These are phyloP conservation scores for Amphiduros pacificus DNA, from an alignment of 2,888 invertebrate genomes.

Conservation along the genomic window DNA sequence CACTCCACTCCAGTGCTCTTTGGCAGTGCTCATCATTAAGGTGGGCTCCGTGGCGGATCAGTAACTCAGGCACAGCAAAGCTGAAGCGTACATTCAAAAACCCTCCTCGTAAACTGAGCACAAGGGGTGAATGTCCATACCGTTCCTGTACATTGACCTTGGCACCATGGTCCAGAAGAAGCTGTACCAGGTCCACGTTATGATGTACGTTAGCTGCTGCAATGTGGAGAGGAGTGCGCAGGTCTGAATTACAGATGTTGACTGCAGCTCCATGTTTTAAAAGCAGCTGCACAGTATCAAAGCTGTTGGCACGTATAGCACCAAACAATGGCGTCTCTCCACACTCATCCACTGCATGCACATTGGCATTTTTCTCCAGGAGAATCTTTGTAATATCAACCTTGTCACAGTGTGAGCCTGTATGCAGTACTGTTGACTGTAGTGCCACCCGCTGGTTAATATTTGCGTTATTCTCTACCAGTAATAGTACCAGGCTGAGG, in stretches of 20 bases:
- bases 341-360: constrained; percentile 1
- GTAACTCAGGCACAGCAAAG: constrained; percentile 1
- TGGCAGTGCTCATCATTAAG: constrained; percentile 8
- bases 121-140: constrained; percentile 6
- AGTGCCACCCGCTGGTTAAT: neutral
- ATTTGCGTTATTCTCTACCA: constrained; percentile 7
- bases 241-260: constrained; percentile 2
- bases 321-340: constrained; percentile 8
- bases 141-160: constrained; percentile 7
- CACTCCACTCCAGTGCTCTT: neutral
- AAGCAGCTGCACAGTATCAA: neutral
- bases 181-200: constrained; percentile 5
- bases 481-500: neutral
- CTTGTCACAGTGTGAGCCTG: neutral
- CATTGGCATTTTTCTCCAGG: neutral
- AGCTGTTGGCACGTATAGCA: constrained; percentile 9
- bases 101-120: neutral
- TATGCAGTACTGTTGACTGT: constrained; percentile 4
- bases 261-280: neutral
- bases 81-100: neutral
- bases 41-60: constrained; percentile 5
- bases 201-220: constrained; percentile 10
- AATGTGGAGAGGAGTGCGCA: constrained; percentile 6
- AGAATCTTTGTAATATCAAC: constrained; percentile 2
- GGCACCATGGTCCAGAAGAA: constrained; percentile 14